Evolutionary conservation across 2,888 invertebrate genomes (phyloP).

Genomic region (Pherbina coryleti): DNA sequence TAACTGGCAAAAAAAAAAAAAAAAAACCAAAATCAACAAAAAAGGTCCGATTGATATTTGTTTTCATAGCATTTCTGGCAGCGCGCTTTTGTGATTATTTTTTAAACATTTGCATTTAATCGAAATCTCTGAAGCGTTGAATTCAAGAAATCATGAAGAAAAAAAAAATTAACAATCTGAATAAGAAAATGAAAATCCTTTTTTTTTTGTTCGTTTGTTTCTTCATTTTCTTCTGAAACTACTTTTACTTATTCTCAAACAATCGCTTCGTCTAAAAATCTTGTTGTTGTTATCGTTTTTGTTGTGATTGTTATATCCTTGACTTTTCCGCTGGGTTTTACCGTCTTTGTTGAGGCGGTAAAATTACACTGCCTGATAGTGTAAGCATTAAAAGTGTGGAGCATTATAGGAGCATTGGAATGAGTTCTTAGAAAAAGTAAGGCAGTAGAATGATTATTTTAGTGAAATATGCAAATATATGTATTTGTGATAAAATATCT

Average conservation of each 20-base stretch:
- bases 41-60: not conserved
- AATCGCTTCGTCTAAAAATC: not conserved
- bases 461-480: not conserved
- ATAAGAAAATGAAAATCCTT: constrained; percentile 18
- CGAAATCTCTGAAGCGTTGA: constrained; percentile 35
- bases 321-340: not conserved
- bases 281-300: not conserved
- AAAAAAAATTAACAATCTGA: constrained; percentile 27
- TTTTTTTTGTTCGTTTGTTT: not conserved
- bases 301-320: not conserved
- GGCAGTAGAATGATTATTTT: not conserved
- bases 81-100: constrained; percentile 26
- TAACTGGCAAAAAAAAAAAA: not conserved
- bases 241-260: not conserved
- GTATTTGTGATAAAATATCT: too few relatives aligned
- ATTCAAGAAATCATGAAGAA: constrained; percentile 30
- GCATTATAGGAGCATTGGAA: not conserved
- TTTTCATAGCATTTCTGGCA: not conserved
- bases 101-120: constrained; percentile 36
- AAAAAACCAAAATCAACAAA: too few relatives aligned
- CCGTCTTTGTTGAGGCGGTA: not conserved
- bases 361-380: not conserved
- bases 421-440: too few relatives aligned
- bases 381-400: not conserved
- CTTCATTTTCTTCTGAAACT: not conserved